Conservation (phyloP, 2,113 vertebrate species). For the Pseudorasbora parva region DNA sequence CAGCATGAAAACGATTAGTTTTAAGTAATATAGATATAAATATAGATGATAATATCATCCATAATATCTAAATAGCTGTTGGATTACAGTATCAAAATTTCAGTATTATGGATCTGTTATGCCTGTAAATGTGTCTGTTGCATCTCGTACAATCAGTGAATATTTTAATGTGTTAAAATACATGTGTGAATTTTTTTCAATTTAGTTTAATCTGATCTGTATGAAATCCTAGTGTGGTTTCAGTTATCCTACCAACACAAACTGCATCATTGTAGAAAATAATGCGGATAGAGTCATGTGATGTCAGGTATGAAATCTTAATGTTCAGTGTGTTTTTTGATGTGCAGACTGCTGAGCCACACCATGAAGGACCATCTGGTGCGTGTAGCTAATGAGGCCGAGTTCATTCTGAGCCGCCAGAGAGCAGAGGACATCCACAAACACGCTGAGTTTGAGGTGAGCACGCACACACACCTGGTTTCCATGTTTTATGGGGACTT, state of each 20-base stretch:
- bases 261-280: neutral
- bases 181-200: neutral
- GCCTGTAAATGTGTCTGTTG: neutral
- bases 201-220: neutral
- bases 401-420: slow-evolving; percentile 96
- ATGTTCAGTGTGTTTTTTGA: slow-evolving; percentile 30
- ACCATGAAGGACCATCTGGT: slow-evolving; percentile 99
- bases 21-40: neutral
- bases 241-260: neutral
- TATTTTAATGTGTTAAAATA: neutral
- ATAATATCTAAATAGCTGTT: neutral
- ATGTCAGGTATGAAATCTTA: neutral
- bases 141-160: neutral
- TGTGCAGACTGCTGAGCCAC: slow-evolving; percentile 90
- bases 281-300: neutral
- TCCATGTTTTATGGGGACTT: neutral
- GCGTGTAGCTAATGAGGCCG: slow-evolving; percentile 96
- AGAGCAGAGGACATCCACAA: slow-evolving; percentile 96
- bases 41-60: neutral
- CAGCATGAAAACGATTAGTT: neutral
- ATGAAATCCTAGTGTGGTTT: neutral
- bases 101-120: no score
- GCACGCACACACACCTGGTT: slow-evolving; percentile 19
- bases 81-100: no score
- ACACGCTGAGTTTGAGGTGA: slow-evolving; percentile 98